phyloP scores from a whole-genome alignment of 2,888 invertebrate species.

The Gisinianus flammeolus region DNA sequence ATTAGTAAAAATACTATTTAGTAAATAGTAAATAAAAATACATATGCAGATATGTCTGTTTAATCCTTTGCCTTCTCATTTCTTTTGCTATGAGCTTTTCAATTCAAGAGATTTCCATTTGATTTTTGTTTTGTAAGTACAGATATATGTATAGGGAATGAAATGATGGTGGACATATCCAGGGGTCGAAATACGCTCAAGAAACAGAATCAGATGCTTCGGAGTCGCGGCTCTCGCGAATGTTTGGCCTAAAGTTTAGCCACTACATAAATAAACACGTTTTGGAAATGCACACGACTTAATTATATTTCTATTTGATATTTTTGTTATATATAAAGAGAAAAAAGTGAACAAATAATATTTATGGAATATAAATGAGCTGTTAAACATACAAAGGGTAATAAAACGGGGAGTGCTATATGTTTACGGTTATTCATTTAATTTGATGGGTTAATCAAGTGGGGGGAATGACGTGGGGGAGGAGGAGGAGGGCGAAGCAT shows the following conservation, averaged over 20 bases:
- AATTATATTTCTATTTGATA: neutral
- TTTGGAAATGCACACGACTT: no score
- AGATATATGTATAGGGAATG: no score
- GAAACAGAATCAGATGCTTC: conserved; percentile 37
- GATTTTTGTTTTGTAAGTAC: no score
- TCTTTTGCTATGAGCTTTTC: no score
- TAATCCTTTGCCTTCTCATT: no score
- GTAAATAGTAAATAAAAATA: no score
- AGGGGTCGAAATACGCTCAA: conserved; percentile 35
- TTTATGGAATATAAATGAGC: no score
- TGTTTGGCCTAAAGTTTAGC: conserved; percentile 36
- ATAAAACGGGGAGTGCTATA: no score
- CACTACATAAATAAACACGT: neutral
- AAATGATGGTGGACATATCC: conserved; percentile 37
- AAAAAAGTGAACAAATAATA: neutral
- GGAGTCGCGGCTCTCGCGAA: conserved; percentile 39
- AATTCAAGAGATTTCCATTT: no score
- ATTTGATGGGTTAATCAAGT: neutral
- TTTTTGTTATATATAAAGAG: neutral
- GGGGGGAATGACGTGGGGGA: neutral
- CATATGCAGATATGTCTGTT: no score
- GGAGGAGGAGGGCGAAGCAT: neutral
- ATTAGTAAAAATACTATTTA: no score
- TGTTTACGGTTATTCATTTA: neutral
- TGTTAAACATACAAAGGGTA: neutral